A percentile compares a stretch with the other conserved stretches of the same genome.
phyloP scores from a whole-genome alignment of 2,888 invertebrate species.

The Bruchidius siliquastri region DNA sequence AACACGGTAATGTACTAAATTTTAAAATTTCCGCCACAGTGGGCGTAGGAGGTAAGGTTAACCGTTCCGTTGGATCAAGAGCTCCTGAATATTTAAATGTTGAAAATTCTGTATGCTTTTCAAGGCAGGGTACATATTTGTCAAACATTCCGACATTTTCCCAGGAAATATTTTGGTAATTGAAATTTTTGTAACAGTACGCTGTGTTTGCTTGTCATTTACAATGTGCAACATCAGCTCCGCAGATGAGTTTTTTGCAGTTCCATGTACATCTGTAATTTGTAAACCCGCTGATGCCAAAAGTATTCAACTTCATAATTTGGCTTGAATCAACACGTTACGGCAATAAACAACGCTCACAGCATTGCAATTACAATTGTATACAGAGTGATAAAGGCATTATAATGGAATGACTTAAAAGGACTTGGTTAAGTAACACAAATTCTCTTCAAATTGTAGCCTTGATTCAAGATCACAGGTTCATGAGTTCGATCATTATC shows the following conservation, averaged over 20 bases:
- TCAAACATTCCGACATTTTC: background rate
- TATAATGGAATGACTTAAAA: no score
- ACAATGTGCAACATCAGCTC: background rate
- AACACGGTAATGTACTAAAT: no score
- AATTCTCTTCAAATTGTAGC: no score
- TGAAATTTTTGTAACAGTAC: background rate
- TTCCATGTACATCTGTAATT: background rate
- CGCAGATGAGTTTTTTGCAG: background rate
- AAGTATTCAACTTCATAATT: background rate
- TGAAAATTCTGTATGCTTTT: background rate
- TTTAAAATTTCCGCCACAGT: no score
- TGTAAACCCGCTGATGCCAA: background rate
- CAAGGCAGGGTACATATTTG: background rate
- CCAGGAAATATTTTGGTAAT: background rate
- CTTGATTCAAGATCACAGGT: no score
- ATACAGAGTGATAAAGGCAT: background rate
- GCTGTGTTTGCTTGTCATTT: background rate
- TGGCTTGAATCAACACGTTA: background rate
- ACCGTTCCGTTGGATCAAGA: no score
- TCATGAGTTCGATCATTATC: no score
- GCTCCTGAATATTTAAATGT: no score
- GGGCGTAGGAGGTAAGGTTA: no score
- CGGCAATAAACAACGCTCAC: background rate
- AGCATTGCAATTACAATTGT: background rate
- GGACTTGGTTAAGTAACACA: no score